A percentile compares a stretch with the other conserved stretches of the same genome.
phyloP scores from a whole-genome alignment of 1,140 invertebrate genomes.

The Drosophila kikkawai region DNA sequence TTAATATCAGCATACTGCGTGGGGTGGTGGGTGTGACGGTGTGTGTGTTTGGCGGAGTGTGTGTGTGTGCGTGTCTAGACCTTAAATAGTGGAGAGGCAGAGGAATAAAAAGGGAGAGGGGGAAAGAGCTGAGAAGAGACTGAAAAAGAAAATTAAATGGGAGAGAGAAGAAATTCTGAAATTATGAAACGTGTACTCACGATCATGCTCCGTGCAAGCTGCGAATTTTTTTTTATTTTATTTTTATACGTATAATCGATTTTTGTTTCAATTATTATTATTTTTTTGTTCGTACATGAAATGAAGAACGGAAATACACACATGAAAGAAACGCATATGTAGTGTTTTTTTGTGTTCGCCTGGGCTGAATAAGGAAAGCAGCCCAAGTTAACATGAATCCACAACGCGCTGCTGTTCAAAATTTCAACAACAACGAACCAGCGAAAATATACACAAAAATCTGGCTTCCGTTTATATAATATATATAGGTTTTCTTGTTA shows the following conservation, averaged over 20 bases:
- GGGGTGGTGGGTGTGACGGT: constrained; percentile 3
- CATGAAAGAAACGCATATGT: constrained; percentile 71
- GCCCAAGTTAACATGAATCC: constrained; percentile 39
- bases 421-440: constrained; percentile 23
- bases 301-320: constrained; percentile 75
- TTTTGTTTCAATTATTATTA: constrained; percentile 42
- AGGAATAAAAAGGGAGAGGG: constrained; percentile 12
- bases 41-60: constrained; percentile 11
- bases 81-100: constrained; percentile 57
- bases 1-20: constrained; percentile 70
- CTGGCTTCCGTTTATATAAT: constrained; percentile 27
- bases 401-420: constrained; percentile 35
- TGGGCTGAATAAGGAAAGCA: constrained; percentile 14
- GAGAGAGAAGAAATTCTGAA: constrained; percentile 53
- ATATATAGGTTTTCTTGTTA: constrained; percentile 8
- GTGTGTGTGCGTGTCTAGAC: constrained; percentile 41
- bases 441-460: constrained; percentile 45
- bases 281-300: constrained; percentile 76
- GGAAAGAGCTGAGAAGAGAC: constrained; percentile 36
- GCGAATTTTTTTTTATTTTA: constrained; percentile 81
- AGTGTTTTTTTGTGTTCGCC: constrained; percentile 12
- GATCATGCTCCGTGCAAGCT: constrained; percentile 94
- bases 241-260: constrained; percentile 45
- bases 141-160: constrained; percentile 58
- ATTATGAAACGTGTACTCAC: constrained; percentile 88